Evolutionary conservation across 2,888 invertebrate genomes (phyloP), one percentile per base, ranked within the genome.

Genomic region (Syritta pipiens): DNA sequence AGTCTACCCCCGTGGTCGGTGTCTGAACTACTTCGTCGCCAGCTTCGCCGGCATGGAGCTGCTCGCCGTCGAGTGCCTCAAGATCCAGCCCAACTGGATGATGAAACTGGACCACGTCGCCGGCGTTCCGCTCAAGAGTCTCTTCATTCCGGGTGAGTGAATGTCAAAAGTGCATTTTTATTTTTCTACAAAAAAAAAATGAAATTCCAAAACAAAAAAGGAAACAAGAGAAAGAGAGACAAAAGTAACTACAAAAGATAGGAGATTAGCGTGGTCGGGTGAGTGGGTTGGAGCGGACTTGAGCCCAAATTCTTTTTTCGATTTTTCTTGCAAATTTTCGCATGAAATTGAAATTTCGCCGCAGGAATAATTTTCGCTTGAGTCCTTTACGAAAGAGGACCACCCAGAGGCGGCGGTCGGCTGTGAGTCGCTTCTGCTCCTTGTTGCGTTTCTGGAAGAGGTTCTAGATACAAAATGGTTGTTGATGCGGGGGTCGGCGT

Each of bases 51-150:
- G 91, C 82, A 90, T 90, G 14, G 91, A 94, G 74, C 87, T 92
- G 24, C 90, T 93, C 40, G 91, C 91, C 55, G 84, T 88, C 0
- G 92, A 93, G 83, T 96, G 96, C 85, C 88, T 96, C 19, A 93
- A 93, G 85, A 94, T 95, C 77, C 93, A 94, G 85, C 96, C 96
- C 0, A 94, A 93, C 19, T 96, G 96, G 96, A 95, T 96, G 95
- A 91, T 91, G 84, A 93, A 95, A 48, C 83, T 84, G 24, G 42
- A 72, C 3, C 84, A 86, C 55, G 83, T 88, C 1, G 81, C 72
- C 1, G 81, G 79, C 24, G 82, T 88, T 81, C 85, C 86, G 4
- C 74, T 89, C 0, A 89, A 86, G 72, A 82, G 83, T 30, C 83
- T 89, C 22, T 88, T 88, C 57, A 84, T 88, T 81, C 88, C 88